phyloP scores from a whole-genome alignment of 2,888 invertebrate species.

The Morinoia aosen region DNA sequence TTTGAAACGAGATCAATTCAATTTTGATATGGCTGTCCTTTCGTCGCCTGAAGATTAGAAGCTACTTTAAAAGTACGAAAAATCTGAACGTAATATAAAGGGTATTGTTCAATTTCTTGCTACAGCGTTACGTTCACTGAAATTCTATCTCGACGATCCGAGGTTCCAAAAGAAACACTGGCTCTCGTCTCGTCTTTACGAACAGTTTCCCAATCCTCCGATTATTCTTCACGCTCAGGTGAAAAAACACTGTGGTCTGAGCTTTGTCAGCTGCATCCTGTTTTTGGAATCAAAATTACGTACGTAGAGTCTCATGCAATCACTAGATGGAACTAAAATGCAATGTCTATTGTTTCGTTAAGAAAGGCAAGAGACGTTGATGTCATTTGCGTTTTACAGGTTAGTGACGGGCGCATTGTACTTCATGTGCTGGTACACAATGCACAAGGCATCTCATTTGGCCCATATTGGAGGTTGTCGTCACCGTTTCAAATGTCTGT shows the following conservation, averaged over 20 bases:
- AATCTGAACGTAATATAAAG: neutral
- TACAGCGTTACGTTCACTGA: slow-evolving; percentile 12
- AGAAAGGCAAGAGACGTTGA: slow-evolving; percentile 26
- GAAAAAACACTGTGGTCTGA: slow-evolving; percentile 8
- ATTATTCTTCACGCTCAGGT: neutral
- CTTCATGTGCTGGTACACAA: slow-evolving; percentile 80
- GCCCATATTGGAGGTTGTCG: slow-evolving; percentile 74
- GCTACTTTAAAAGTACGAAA: neutral
- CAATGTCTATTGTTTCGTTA: slow-evolving; percentile 26
- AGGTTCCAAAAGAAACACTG: neutral
- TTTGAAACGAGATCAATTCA: neutral
- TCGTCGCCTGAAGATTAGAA: neutral
- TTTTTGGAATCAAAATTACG: slow-evolving; percentile 11
- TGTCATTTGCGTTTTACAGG: slow-evolving; percentile 42
- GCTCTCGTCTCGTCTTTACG: neutral
- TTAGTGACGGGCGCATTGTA: slow-evolving; percentile 76
- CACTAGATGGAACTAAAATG: neutral
- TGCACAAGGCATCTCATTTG: slow-evolving; percentile 74
- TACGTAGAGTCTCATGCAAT: neutral
- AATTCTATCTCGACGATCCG: slow-evolving; percentile 33
- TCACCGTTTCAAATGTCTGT: slow-evolving; percentile 76
- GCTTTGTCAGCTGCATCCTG: slow-evolving; percentile 47
- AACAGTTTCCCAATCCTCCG: slow-evolving; percentile 33
- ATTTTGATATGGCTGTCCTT: slow-evolving; percentile 2
- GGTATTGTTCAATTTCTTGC: neutral